Conservation (phyloP, 2,113 vertebrate species). For the Scomber scombrus region DNA sequence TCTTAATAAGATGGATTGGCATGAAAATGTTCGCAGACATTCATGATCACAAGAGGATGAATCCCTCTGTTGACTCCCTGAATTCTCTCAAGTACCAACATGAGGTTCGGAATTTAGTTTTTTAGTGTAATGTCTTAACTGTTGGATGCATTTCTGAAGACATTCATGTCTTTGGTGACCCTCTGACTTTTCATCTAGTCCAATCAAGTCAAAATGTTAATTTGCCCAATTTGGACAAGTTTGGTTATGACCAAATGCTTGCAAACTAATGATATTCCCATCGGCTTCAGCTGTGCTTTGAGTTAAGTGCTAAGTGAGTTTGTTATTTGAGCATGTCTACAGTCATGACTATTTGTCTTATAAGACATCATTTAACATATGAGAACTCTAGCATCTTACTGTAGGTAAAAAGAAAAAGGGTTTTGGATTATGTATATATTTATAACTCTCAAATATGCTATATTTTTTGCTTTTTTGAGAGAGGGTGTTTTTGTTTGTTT, state of each 20-base stretch:
- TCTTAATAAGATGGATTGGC: not conserved
- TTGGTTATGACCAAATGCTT: too few species aligned
- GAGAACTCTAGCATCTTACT: too few species aligned
- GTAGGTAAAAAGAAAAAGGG: too few species aligned
- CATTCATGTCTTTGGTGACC: not conserved
- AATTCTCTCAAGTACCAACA: too few species aligned
- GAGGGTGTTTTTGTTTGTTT: constrained; percentile 19
- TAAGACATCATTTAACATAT: too few species aligned
- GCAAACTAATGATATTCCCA: too few species aligned
- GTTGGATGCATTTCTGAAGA: not conserved
- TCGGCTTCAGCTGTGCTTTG: not conserved
- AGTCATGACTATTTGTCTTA: too few species aligned
- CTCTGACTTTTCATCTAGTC: not conserved
- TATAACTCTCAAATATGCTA: not conserved
- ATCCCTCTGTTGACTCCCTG: too few species aligned
- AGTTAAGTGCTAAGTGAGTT: not conserved
- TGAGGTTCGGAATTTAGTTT: not conserved
- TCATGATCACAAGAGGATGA: not conserved
- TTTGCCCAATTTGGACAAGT: too few species aligned
- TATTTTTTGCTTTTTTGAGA: not conserved
- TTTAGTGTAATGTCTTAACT: not conserved
- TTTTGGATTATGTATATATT: too few species aligned
- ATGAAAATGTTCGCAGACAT: not conserved
- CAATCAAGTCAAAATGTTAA: too few species aligned
- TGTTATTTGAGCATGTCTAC: too few species aligned